These are phyloP conservation scores for Larimichthys polyactis DNA, from an alignment of 2,113 vertebrate genomes.

Conservation along the genomic window DNA sequence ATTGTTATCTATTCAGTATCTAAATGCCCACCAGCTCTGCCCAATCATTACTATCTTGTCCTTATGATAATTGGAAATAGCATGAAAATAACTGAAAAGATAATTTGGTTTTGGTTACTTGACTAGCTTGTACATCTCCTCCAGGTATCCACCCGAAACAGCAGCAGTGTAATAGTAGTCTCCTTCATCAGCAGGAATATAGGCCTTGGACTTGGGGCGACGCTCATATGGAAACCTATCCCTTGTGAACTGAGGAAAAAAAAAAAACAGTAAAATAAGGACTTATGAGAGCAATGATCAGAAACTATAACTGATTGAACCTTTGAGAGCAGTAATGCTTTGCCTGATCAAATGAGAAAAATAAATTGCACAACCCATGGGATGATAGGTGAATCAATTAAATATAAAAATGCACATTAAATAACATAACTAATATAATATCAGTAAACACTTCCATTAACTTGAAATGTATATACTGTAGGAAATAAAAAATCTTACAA, in stretches of 20 bases:
- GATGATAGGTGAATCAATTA: background rate
- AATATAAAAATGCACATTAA: background rate
- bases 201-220: constrained; percentile 30
- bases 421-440: background rate
- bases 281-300: background rate
- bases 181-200: constrained; percentile 46
- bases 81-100: background rate
- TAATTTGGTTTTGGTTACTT: constrained; percentile 16
- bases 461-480: background rate
- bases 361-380: background rate
- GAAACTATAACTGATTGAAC: background rate
- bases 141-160: constrained; percentile 61
- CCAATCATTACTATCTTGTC: background rate
- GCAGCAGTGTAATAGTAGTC: constrained; percentile 67
- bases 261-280: background rate
- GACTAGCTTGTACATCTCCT: constrained; percentile 61
- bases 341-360: no score
- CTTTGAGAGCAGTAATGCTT: background rate
- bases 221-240: constrained; percentile 48
- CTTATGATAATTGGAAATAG: background rate
- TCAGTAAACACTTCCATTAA: background rate
- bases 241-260: constrained; percentile 30
- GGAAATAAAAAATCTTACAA: constrained; percentile 3
- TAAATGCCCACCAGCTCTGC: background rate
- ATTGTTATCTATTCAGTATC: background rate